These are phyloP conservation scores for Pitangus sulphuratus DNA, from an alignment of 2,797 vertebrate species.

Conservation along the genomic window DNA sequence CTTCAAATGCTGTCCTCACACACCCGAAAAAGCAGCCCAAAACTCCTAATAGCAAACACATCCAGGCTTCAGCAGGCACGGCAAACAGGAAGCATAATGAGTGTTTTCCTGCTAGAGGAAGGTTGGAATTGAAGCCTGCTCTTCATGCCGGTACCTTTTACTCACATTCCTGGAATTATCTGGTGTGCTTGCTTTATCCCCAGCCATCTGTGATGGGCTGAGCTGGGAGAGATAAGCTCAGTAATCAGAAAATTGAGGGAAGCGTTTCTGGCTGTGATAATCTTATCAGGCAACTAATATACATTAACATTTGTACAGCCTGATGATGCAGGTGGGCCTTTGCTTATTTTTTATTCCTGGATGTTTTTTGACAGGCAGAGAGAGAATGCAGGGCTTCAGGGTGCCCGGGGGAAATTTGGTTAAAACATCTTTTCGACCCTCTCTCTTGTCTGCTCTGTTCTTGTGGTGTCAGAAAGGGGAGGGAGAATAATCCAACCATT, in stretches of 20 bases:
- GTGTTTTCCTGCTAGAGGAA: slow-evolving; percentile 39
- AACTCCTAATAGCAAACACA: slow-evolving; percentile 26
- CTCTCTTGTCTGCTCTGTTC: neutral
- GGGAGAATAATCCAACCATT: neutral
- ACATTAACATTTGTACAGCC: slow-evolving; percentile 57
- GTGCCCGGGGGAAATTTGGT: neutral
- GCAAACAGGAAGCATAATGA: neutral
- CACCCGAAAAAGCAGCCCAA: neutral
- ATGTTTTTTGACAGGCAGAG: slow-evolving; percentile 1
- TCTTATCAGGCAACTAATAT: slow-evolving; percentile 71
- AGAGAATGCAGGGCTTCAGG: neutral
- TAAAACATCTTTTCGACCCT: neutral
- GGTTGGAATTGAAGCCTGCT: slow-evolving; percentile 45
- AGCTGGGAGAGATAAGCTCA: slow-evolving; percentile 64
- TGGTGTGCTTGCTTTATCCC: slow-evolving; percentile 63
- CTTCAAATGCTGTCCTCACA: neutral
- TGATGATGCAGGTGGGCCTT: slow-evolving; percentile 45
- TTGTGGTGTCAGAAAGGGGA: neutral
- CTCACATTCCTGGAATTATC: slow-evolving; percentile 63
- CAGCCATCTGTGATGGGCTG: slow-evolving; percentile 72
- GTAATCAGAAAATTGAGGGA: slow-evolving; percentile 79
- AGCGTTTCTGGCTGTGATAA: slow-evolving; percentile 74
- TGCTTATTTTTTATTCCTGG: neutral
- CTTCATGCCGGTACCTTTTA: slow-evolving; percentile 42
- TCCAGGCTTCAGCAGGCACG: neutral